A percentile compares a stretch with the other conserved stretches of the same genome.
These are phyloP conservation scores for Carassius gibelio DNA, from an alignment of 2,113 vertebrate genomes.

Conservation along the genomic window DNA sequence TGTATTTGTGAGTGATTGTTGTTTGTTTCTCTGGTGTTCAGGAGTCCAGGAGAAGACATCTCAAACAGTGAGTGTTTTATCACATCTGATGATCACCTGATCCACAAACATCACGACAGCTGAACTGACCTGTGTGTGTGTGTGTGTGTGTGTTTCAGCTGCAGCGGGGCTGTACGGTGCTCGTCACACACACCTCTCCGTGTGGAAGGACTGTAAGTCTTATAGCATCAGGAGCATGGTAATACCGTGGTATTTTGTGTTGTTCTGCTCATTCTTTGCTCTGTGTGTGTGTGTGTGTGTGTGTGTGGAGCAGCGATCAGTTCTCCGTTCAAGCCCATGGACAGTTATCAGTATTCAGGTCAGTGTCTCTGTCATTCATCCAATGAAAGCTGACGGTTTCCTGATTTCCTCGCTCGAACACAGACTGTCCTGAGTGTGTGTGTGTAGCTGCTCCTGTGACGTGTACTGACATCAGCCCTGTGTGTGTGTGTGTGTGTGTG, in stretches of 20 bases:
- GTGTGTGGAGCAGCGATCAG: conserved; percentile 82
- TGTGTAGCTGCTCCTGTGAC: not conserved
- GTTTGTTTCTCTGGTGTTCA: conserved; percentile 52
- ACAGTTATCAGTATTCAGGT: conserved; percentile 98
- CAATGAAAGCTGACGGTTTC: not conserved
- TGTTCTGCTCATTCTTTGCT: conserved; percentile 43
- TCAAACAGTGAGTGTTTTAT: conserved; percentile 65
- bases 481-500: conserved; percentile 57
- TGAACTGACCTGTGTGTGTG: not conserved
- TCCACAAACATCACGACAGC: not conserved
- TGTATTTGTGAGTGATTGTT: not conserved
- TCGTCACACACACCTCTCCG: conserved; percentile 71
- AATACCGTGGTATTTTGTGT: not conserved
- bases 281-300: conserved; percentile 41
- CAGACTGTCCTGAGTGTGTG: not conserved
- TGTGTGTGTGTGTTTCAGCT: conserved; percentile 55
- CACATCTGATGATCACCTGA: not conserved
- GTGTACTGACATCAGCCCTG: conserved; percentile 34
- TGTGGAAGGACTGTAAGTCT: conserved; percentile 79
- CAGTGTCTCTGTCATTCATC: not conserved
- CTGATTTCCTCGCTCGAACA: conserved; percentile 5
- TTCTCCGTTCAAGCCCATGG: conserved; percentile 97
- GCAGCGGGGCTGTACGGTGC: conserved; percentile 67
- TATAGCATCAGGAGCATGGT: not conserved
- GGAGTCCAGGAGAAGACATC: conserved; percentile 67